Conservation (phyloP, 2,113 vertebrate genomes). For the Malurus melanocephalus region DNA sequence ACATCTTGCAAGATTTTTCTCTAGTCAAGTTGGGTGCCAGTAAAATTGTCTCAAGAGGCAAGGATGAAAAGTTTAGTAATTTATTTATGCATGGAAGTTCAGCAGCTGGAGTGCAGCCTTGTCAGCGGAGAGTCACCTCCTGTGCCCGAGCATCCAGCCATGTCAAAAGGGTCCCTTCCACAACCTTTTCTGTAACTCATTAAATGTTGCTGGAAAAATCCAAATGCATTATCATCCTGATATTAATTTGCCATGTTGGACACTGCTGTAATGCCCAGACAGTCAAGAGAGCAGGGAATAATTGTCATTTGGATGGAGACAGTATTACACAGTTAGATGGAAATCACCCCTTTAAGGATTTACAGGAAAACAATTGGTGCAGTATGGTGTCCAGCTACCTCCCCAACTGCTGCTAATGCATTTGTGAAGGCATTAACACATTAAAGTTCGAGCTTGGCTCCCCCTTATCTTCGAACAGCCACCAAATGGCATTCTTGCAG, state of each 20-base stretch:
- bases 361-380: constrained; percentile 8
- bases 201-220: not conserved
- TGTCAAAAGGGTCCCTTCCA: not conserved
- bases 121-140: fast-evolving
- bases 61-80: not conserved
- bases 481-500: constrained; percentile 39
- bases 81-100: not conserved
- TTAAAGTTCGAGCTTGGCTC: not conserved
- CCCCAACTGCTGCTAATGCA: not conserved
- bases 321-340: not conserved
- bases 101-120: not conserved
- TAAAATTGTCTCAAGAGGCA: not conserved
- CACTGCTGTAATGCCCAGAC: not conserved
- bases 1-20: not conserved
- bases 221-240: not conserved
- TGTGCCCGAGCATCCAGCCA: not conserved
- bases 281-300: not conserved
- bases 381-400: constrained; percentile 14
- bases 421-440: not conserved
- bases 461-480: constrained; percentile 14
- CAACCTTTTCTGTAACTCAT: not conserved
- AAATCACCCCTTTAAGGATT: not conserved
- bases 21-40: not conserved
- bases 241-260: not conserved
- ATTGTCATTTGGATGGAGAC: not conserved